phyloP scores from a whole-genome alignment of 1,140 invertebrate genomes.

The Drosophila pseudoobscura region DNA sequence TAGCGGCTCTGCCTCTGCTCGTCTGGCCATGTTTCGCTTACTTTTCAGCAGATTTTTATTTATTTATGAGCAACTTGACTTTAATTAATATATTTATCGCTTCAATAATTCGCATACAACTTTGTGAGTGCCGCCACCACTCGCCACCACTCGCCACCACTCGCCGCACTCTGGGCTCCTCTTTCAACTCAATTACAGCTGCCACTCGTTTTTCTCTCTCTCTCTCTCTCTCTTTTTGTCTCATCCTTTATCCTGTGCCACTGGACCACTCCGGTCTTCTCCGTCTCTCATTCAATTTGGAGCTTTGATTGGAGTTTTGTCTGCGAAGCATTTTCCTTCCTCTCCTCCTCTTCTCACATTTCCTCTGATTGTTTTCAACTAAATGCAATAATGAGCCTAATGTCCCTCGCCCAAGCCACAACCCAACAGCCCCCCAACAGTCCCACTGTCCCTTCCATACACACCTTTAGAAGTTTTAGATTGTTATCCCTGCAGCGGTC shows the following conservation, averaged over 20 bases:
- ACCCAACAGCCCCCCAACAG: background rate
- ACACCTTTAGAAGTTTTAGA: slow-evolving; percentile 39
- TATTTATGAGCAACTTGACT: slow-evolving; percentile 76
- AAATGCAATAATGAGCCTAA: slow-evolving; percentile 59
- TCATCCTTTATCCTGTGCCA: no score
- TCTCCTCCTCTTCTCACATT: background rate
- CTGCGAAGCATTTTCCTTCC: background rate
- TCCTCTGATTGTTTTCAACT: slow-evolving; percentile 43
- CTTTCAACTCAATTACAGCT: slow-evolving; percentile 43
- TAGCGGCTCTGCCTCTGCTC: slow-evolving; percentile 1
- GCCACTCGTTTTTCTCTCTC: background rate
- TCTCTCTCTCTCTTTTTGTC: background rate
- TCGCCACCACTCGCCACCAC: background rate
- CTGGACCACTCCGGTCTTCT: background rate
- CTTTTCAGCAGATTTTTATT: slow-evolving; percentile 69
- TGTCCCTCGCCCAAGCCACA: background rate
- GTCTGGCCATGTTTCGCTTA: slow-evolving; percentile 34
- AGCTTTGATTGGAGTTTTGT: slow-evolving; percentile 28
- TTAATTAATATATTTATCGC: slow-evolving; percentile 82
- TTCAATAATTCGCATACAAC: slow-evolving; percentile 75
- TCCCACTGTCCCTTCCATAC: slow-evolving; percentile 12
- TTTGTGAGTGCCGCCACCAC: slow-evolving; percentile 27
- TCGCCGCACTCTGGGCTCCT: background rate
- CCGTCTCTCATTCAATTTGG: slow-evolving; percentile 17
- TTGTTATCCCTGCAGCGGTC: background rate